Evolutionary conservation across 2,113 vertebrate genomes (phyloP), one percentile per base, ranked within the genome.

Genomic region (Opisthocomus hoazin): DNA sequence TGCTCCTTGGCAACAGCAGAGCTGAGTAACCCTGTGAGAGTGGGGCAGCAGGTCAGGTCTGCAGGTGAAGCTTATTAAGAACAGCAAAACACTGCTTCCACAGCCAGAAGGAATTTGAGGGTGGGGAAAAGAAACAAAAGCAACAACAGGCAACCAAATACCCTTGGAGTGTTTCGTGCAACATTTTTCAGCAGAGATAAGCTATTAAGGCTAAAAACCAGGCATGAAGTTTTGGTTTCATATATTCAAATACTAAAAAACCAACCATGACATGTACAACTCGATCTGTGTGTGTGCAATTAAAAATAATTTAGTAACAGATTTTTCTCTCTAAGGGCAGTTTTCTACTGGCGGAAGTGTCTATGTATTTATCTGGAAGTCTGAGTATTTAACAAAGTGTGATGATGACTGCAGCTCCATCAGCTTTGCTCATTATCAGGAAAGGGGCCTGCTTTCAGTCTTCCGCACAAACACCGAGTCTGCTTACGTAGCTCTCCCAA

Each of bases 401-500:
- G 50, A 57, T 0, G 4, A 69, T 19, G 30, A 61, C 0, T 66
- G 51, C 32, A 82, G 74, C 32, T 83, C 68, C 46, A 74, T 23
- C 57, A 75, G 74, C 65, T 76, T 70, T 63, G 39, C 36, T 65
- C 50, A 12, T 1, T 17, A 54, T 61, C 10, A 9, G 45, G 69
- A 56, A 61, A 57, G 17, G 2, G 19, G 15, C 8, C 64, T 51
- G 36, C 46, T 80, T 63, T 92, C 81, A 94, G 0, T 57, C 57
- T 75, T 58, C 70, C 54, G 48, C 80, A 81, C 5, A 4, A 63
- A 36, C 8, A 69, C 50, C 78, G 51, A 98, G 97, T 89, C 98
- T 98, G 94, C 96, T 98, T 32, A 96, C 6, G 77, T 99, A 99
- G 34, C 99, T 98, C 71, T 98, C 98, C 99, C 99, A 99, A 4